Evolutionary conservation across 2,113 vertebrate genomes (phyloP), one percentile per base, ranked within the genome.

Genomic region (Misgurnus anguillicaudatus): DNA sequence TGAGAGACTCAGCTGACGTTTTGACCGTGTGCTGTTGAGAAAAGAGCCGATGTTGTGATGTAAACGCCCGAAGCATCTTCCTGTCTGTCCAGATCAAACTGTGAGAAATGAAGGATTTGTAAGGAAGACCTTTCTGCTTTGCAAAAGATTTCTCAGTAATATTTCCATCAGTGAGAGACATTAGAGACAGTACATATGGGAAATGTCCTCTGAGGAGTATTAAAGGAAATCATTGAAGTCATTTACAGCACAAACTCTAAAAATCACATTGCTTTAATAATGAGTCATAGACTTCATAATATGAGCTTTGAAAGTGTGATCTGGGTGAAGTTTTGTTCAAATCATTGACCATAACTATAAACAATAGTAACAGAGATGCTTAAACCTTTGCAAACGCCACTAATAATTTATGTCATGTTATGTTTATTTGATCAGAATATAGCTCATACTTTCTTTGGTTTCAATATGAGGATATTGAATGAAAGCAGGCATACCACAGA

Each of bases 1-100:
- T 16, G 41, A 75, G 74, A 47, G 31, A 39, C 70, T 75, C 57
- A n/a, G 82, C 19, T 77, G 82, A 80, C 68, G 64, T 78, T 74
- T 74, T 57, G 74, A 48, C 74, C 67, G 57, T 10, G 36, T 61
- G 21, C 47, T 45, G 65, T 55, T 38, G 48, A 55, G 31, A 11
- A n/a, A n/a, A 41, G 58, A 69, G 58, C 63, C 19, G 17, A 60
- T 19, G 47, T 58, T 68, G 53, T 57, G 39, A 48, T 31, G 61
- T 41, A n/a, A 61, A 17, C 16, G 42, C 21, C 16, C 9, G 16
- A n/a, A 19, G 53, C 2, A 3, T 57, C 68, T 55, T 55, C 11
- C 31, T 21, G 38, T 21, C 17, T 38, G 31, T 1, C 48, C 17
- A 31, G 21, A n/a, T 53, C 45, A 67, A 4, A 47, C 66, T 68